These are phyloP conservation scores for Danio kyathit DNA, from an alignment of 2,797 vertebrate genomes.

Conservation along the genomic window DNA sequence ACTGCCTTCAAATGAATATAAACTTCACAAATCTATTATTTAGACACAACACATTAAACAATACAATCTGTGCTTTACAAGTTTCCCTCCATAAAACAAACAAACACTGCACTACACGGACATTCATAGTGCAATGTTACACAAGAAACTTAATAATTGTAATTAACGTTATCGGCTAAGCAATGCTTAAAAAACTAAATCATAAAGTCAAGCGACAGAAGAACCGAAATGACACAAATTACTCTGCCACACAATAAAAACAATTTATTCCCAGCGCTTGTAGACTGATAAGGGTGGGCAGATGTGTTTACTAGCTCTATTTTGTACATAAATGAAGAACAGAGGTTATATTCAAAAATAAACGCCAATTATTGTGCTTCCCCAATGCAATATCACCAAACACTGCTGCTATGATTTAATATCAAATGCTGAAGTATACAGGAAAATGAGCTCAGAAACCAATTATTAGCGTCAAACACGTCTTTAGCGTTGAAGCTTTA, in stretches of 20 bases:
- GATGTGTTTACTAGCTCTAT: conserved; percentile 31
- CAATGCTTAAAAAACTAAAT: conserved; percentile 48
- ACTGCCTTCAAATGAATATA: not conserved
- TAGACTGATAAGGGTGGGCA: conserved; percentile 34
- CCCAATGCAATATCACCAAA: not conserved
- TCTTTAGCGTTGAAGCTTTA: conserved; percentile 22
- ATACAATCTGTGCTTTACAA: conserved; percentile 5
- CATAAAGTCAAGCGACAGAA: conserved; percentile 36
- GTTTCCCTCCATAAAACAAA: not conserved
- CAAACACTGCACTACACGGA: not conserved
- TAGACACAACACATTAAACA: not conserved
- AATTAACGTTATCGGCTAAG: conserved; percentile 50
- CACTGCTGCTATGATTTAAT: not conserved
- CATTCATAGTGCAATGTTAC: conserved; percentile 18
- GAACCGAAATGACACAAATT: conserved; percentile 52
- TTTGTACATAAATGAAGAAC: conserved; percentile 37
- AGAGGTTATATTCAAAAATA: conserved; percentile 4
- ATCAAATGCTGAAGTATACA: conserved; percentile 4
- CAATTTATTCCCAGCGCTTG: conserved; percentile 28
- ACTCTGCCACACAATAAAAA: conserved; percentile 38
- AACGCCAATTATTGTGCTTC: conserved; percentile 24
- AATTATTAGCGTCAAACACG: conserved; percentile 28
- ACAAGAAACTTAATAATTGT: conserved; percentile 48
- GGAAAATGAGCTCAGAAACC: not conserved
- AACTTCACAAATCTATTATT: not conserved